These are phyloP conservation scores for Eonycteris spelaea DNA, from an alignment of 2,113 vertebrate species.

Conservation along the genomic window DNA sequence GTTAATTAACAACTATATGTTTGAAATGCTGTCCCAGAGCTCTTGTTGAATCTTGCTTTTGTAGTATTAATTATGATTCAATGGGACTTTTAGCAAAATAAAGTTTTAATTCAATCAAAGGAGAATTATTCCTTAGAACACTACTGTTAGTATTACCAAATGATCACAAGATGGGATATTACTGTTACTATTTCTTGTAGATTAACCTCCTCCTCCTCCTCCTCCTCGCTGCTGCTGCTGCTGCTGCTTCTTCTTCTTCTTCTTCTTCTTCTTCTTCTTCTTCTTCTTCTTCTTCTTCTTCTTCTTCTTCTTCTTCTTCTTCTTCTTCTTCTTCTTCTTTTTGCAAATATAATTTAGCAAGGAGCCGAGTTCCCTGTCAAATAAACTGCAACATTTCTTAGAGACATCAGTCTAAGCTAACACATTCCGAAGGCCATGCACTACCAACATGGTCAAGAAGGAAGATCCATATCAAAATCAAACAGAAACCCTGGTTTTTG, in stretches of 20 bases:
- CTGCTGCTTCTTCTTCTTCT: too few relatives aligned
- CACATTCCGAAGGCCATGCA: neutral
- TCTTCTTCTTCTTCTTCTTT: neutral
- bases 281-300: too few relatives aligned
- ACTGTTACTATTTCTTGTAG: neutral
- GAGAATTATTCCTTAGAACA: neutral
- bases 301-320: too few relatives aligned
- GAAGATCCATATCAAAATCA: neutral
- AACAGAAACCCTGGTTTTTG: neutral
- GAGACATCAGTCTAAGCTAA: neutral
- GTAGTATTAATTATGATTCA: constrained; percentile 25
- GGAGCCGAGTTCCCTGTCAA: neutral
- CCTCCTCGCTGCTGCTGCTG: too few relatives aligned
- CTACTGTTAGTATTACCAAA: neutral
- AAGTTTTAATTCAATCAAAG: constrained; percentile 24
- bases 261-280: too few relatives aligned
- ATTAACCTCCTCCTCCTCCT: neutral
- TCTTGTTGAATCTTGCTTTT: constrained; percentile 17
- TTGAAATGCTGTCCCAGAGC: constrained; percentile 18
- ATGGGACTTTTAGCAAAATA: neutral
- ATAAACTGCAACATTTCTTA: neutral
- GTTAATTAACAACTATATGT: neutral
- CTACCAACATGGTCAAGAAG: neutral
- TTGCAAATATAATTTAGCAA: neutral
- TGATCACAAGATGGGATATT: neutral